Conservation (phyloP, 2,113 vertebrate species). For the Merops nubicus region DNA sequence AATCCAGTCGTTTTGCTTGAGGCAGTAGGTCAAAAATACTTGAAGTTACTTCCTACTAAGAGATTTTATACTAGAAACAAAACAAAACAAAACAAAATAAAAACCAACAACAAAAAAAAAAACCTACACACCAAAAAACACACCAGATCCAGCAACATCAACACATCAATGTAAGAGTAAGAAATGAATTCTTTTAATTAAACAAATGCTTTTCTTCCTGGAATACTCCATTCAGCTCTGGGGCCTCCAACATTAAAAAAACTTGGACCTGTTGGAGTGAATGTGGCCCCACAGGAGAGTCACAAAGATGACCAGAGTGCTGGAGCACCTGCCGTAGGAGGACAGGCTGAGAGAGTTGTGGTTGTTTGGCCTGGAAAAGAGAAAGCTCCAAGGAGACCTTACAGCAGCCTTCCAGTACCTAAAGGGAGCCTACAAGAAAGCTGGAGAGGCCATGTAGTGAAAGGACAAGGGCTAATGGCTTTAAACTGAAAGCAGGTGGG, state of each 20-base stretch:
- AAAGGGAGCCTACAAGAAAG: neutral
- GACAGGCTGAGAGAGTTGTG: neutral
- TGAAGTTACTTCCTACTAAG: neutral
- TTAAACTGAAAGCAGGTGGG: neutral
- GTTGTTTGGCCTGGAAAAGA: neutral
- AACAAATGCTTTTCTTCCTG: neutral
- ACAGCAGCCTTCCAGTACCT: neutral
- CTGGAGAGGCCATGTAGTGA: neutral
- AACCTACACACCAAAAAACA: no score
- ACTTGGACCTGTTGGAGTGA: neutral
- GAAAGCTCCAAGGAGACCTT: neutral
- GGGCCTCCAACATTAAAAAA: no score
- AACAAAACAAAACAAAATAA: neutral
- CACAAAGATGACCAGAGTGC: neutral
- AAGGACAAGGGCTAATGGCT: neutral
- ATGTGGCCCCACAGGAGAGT: neutral
- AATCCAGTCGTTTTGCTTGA: neutral
- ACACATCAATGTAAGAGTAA: neutral
- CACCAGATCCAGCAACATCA: neutral
- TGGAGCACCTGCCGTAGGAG: neutral
- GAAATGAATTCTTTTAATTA: neutral
- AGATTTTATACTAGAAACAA: neutral
- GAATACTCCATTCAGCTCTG: neutral
- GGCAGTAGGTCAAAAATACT: neutral
- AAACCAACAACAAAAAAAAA: no score